phyloP scores from a whole-genome alignment of 2,888 invertebrate genomes.

The Cyclophora albipunctata region DNA sequence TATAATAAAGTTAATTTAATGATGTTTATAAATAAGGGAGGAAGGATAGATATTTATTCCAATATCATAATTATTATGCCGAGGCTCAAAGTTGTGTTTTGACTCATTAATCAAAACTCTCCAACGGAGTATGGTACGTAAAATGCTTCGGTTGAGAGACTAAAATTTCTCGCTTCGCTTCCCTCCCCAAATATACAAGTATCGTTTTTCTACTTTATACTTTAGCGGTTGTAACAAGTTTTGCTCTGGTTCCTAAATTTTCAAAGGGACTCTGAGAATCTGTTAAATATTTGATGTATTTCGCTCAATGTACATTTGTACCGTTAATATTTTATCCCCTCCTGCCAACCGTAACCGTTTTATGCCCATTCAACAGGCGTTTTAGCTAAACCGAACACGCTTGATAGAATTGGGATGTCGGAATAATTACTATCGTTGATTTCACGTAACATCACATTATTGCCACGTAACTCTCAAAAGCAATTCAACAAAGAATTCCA shows the following conservation, averaged over 20 bases:
- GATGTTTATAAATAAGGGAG: too few relatives aligned
- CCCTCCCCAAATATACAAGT: slow-evolving; percentile 26
- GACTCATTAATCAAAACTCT: neutral
- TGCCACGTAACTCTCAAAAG: slow-evolving; percentile 10
- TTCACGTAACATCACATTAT: slow-evolving; percentile 4
- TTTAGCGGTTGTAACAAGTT: too few relatives aligned
- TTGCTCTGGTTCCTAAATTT: too few relatives aligned
- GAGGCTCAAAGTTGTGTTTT: neutral
- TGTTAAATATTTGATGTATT: slow-evolving; percentile 22
- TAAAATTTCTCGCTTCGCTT: slow-evolving; percentile 36
- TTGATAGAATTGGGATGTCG: slow-evolving; percentile 5
- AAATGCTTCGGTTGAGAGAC: slow-evolving; percentile 43
- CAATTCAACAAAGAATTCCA: slow-evolving; percentile 17
- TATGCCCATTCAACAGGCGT: slow-evolving; percentile 14
- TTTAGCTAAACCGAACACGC: slow-evolving; percentile 4
- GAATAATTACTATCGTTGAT: neutral
- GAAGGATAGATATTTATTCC: too few relatives aligned
- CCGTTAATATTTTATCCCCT: slow-evolving; percentile 20
- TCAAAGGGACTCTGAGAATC: slow-evolving; percentile 8
- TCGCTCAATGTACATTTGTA: slow-evolving; percentile 3
- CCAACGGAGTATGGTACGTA: slow-evolving; percentile 9
- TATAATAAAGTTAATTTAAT: too few relatives aligned
- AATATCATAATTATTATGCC: too few relatives aligned
- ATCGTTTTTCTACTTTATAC: too few relatives aligned
- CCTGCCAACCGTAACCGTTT: slow-evolving; percentile 17